Base-by-base conservation (phyloP, 2,888 invertebrate genomes). In the Mellilla xanthometata region DNA sequence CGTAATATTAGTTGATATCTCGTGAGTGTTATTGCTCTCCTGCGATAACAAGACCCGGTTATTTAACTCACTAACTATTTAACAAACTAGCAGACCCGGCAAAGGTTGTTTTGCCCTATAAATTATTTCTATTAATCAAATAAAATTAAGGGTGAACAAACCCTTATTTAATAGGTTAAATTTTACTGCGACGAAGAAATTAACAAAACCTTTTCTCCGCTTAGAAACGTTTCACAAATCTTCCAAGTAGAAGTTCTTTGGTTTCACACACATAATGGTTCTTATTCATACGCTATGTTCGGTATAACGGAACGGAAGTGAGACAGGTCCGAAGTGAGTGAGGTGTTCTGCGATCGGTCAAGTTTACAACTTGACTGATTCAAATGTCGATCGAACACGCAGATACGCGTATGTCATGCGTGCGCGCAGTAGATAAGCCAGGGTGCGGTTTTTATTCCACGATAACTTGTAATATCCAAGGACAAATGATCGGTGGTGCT, bases 271-370 rank as follows among this genome's bases (percentile, higher is more conserved):
- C 40, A 58, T 64, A 52, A 58, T 60, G 52, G 56, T 43, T 58
- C 62, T n/a, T 64, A 63, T 68, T 68, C 63, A 65, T 63, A 62
- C 63, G 49, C 54, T 12, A 3, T 26, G 36, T 50, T 72, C 59
- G 44, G 53, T 62, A 64, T 69, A 69, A 67, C 69, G 58, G 67
- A 67, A 58, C 68, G 72, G 68, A 76, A 76, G 60, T 56, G 53
- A 57, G 65, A 69, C 74, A 60, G 63, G 72, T 69, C 61, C 59
- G 56, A 47, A 44, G 42, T 51, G 3, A 8, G 45, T 40, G 48
- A 47, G 44, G 47, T 56, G 65, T 8, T 11, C 8, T 19, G 29
- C 30, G 59, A 66, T 66, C 67, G 66, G 64, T 68, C 69, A 72
- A 69, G 64, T 67, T 68, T 65, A 64, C 64, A 54, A 49, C 38